Evolutionary conservation across 2,797 vertebrate species (phyloP).

Genomic region (Muscicapa comitata): DNA sequence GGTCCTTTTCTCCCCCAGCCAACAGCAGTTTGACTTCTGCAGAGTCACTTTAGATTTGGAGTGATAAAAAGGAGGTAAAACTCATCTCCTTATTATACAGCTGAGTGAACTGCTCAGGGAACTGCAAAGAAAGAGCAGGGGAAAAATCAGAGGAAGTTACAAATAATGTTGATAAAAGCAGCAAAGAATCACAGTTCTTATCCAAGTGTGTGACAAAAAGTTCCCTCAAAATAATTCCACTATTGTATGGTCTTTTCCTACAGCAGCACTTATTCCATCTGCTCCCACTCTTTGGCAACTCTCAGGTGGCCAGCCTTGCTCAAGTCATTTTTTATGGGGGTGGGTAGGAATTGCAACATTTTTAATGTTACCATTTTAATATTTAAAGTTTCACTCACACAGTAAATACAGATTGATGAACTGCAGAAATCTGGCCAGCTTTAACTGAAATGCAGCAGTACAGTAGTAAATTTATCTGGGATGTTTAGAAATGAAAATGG

Average conservation of each 20-base stretch:
- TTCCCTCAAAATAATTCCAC: background rate
- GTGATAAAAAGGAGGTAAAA: background rate
- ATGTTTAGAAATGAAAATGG: background rate
- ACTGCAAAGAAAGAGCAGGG: background rate
- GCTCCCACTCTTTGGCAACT: background rate
- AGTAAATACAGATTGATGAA: background rate
- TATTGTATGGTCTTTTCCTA: background rate
- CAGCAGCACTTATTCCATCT: background rate
- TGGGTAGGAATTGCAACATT: background rate
- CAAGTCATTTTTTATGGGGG: background rate
- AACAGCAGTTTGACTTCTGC: background rate
- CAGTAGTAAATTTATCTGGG: background rate
- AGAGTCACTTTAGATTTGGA: background rate
- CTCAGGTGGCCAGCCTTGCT: background rate
- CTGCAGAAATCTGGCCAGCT: background rate
- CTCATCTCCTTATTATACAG: background rate
- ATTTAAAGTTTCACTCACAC: rapidly evolving
- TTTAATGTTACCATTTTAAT: background rate
- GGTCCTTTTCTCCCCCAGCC: background rate
- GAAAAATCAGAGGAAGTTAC: background rate
- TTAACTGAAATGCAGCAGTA: background rate
- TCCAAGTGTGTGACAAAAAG: background rate
- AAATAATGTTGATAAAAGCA: background rate
- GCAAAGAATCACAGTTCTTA: background rate
- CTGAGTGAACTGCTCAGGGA: background rate